Evolutionary conservation across 2,797 vertebrate species (phyloP), one percentile per base, ranked within the genome.

Genomic region (Pantherophis vulpinus): DNA sequence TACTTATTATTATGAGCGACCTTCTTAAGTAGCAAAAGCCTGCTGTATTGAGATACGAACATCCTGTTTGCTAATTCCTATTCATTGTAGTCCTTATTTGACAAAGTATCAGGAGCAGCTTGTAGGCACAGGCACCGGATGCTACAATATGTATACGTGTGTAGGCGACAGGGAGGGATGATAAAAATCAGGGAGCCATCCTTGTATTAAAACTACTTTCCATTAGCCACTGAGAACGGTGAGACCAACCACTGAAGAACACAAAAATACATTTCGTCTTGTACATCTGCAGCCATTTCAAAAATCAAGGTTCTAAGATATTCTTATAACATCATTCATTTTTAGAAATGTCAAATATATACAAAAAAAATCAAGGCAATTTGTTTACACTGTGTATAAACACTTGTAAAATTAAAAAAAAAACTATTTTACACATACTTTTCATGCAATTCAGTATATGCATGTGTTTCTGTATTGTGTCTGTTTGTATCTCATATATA

Each of bases 391-490:
- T 2, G 5, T 70, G 29, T 93, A 91, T 2, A 51, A 94, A 79
- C 60, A 9, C 10, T 25, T 0, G 0, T 89, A 94, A 94, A 54
- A 37, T 61, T 12, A 1, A 3, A 92, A 94, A 93, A 6, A 10
- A 4, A n/a, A 10, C 11, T 4, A 83, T 51, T 79, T 93, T 86
- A 94, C 89, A 94, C 23, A 7, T 12, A 92, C 23, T 88, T 92
- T 94, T 94, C 79, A 94, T 95, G 83, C 93, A 18, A 89, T 55
- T 60, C 60, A 54, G 58, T 94, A 93, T 93, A 42, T 94, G 16
- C 14, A 18, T 20, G 8, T 37, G 32, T 11, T 10, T 79, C 0
- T 42, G 3, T 42, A 23, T 42, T 20, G 1, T 23, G 20, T 23
- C 1, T 42, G 6, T 18, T 5, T 70, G 66, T 79, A 42, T 42